Base-by-base conservation (phyloP, 2,113 vertebrate species). In the Rhinichthys klamathensis region DNA sequence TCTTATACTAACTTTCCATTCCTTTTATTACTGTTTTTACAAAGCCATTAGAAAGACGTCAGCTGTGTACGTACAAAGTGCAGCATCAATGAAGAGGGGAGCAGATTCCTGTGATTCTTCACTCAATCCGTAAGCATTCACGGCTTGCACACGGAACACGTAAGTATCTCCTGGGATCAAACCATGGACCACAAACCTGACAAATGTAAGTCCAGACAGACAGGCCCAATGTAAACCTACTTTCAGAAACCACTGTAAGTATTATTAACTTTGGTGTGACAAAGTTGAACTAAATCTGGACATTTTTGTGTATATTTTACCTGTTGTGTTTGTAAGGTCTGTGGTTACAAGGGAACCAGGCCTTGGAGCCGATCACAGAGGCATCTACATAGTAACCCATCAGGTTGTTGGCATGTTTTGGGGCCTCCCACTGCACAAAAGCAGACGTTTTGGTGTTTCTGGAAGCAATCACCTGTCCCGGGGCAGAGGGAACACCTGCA, bases 351-450 rank as follows among this genome's bases (percentile, higher is more conserved):
- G 97, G 92, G 58, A 96, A 95, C 98, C 98, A 99, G 7, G 54
- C 79, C 87, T 96, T 97, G 87, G 96, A 94, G 27, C 98, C 97
- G 0, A 92, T 94, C 1, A 95, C 89, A 1, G 94, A 96, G 65
- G 93, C 96, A 6, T 99, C 98, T 76, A 99, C 95, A 38, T 99
- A 99, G 90, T 99, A 99, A 21, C 98, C 98, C 69, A 98, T 93
- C 2, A 99, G 95, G 88, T 94, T 92, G n/a, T 95, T 96, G 46
- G 87, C 92, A 0, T 94, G 92, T 89, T 96, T 98, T 4, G 98
- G 95, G 67, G 92, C 72, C 2, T 97, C 96, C 97, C 98, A 99
- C 32, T 98, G 96, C 44, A 99, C 97, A 49, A 98, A 96, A 44
- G 98, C 97, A 0, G 98, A 99, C 0, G 96, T 96, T 92, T 95